These are phyloP conservation scores for human DNA, from an alignment of 2,113 vertebrate genomes.

Conservation along the genomic window GRCh38 chrY:14792001-14792500, in stretches of 20 bases:
- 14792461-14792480: no score
- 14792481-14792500: neutral
- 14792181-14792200: no score
- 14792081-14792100: rapidly evolving
- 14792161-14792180: rapidly evolving
- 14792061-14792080: neutral
- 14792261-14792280: rapidly evolving
- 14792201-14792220: neutral
- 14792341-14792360: neutral
- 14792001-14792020: neutral
- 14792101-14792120: neutral
- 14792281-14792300: neutral
- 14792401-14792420: neutral
- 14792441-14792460: rapidly evolving
- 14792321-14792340: no score
- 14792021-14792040: no score
- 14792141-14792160: neutral
- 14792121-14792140: neutral
- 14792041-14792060: rapidly evolving
- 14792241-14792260: no score
- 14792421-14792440: neutral
- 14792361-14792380: rapidly evolving
- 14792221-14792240: rapidly evolving
- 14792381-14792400: no score
- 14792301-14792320: neutral